Conservation (phyloP, 2,113 vertebrate species). For the Echinops telfairi region DNA sequence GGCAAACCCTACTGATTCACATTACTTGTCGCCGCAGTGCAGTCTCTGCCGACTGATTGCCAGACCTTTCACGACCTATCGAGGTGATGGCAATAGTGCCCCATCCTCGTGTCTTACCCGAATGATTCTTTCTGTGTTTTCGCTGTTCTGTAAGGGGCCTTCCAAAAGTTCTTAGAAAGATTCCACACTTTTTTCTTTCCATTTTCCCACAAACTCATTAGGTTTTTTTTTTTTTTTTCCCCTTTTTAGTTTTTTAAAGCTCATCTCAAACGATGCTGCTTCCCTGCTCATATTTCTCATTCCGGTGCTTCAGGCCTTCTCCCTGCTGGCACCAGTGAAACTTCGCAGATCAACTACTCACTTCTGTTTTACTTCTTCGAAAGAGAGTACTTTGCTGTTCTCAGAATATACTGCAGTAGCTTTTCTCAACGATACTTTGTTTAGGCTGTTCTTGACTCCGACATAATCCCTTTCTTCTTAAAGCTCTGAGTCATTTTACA, state of each 20-base stretch:
- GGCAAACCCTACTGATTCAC: neutral
- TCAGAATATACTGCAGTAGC: neutral
- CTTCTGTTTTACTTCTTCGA: neutral
- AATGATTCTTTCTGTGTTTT: neutral
- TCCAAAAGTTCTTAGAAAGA: too few species aligned
- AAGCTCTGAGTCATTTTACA: neutral
- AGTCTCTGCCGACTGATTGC: neutral
- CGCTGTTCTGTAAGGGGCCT: neutral
- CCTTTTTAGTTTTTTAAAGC: neutral
- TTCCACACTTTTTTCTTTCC: too few species aligned
- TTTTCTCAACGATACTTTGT: slow-evolving; percentile 36
- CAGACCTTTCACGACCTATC: neutral
- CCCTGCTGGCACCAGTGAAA: neutral
- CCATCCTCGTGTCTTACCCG: neutral
- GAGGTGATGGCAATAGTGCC: neutral
- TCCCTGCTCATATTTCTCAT: neutral
- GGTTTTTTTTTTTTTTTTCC: too few species aligned
- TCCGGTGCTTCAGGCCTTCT: neutral
- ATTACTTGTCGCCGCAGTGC: neutral
- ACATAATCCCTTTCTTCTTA: slow-evolving; percentile 29
- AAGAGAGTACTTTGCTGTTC: neutral
- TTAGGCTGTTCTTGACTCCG: slow-evolving; percentile 41
- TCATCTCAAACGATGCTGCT: neutral
- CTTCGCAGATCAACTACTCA: slow-evolving; percentile 24
- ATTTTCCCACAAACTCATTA: too few species aligned